These are phyloP conservation scores for Barbus barbus DNA, from an alignment of 2,113 vertebrate genomes.

Conservation along the genomic window DNA sequence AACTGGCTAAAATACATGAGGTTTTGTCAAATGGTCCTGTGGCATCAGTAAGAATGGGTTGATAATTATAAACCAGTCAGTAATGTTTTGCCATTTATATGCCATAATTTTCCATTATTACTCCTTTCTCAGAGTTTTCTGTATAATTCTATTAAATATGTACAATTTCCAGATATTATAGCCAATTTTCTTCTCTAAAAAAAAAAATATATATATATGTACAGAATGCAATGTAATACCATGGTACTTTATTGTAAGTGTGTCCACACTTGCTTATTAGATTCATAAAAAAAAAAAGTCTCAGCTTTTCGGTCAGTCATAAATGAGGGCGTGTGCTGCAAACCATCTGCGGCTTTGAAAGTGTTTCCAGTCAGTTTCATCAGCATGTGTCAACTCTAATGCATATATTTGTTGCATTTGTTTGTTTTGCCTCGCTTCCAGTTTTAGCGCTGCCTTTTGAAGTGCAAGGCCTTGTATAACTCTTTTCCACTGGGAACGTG, in stretches of 20 bases:
- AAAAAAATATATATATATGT: neutral
- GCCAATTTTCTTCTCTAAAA: neutral
- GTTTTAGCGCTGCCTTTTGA: slow-evolving; percentile 41
- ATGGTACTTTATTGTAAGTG: neutral
- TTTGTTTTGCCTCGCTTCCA: slow-evolving; percentile 51
- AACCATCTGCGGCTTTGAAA: slow-evolving; percentile 41
- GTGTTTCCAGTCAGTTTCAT: slow-evolving; percentile 51
- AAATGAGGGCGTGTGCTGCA: slow-evolving; percentile 36
- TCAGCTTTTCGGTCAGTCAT: slow-evolving; percentile 40
- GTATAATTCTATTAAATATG: neutral
- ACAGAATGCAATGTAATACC: neutral
- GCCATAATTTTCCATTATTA: neutral
- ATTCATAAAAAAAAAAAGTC: neutral
- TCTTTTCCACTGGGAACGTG: slow-evolving; percentile 21
- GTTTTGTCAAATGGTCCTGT: neutral
- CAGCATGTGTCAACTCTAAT: slow-evolving; percentile 48
- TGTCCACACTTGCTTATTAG: neutral
- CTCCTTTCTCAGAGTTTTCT: neutral
- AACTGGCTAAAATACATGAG: neutral
- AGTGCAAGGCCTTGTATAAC: slow-evolving; percentile 42
- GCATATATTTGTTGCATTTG: slow-evolving; percentile 43
- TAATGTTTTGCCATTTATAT: neutral
- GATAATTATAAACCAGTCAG: neutral
- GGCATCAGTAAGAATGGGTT: neutral
- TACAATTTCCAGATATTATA: too few species aligned